Percentiles rank a stretch among this genome's conserved stretches.
Conservation (phyloP, 2,797 vertebrate species). For the Amazona finschi region DNA sequence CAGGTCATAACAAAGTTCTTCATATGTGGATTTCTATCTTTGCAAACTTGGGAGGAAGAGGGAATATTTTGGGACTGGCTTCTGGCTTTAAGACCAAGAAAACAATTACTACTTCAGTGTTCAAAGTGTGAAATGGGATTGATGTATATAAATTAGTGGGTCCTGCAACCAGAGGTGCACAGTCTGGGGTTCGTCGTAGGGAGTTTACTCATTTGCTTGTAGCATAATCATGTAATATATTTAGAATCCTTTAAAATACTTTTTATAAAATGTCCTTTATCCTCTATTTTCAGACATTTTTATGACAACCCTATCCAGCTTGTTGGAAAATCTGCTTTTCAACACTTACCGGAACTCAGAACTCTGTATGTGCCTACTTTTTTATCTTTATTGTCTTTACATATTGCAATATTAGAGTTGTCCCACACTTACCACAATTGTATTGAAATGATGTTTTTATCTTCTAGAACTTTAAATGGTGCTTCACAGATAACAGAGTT, state of each 20-base stretch:
- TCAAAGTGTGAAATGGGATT: background rate
- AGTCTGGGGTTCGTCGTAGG: background rate
- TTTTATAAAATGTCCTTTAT: background rate
- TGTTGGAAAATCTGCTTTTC: conserved; percentile 91
- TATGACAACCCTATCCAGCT: conserved; percentile 94
- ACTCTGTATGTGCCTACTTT: conserved; percentile 82
- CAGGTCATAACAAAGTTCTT: background rate
- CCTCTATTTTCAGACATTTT: conserved; percentile 77
- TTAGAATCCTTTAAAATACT: background rate
- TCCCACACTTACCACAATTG: background rate
- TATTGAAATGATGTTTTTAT: background rate
- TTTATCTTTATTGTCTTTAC: background rate
- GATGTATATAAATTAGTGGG: background rate
- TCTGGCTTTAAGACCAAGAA: background rate
- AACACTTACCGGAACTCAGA: conserved; percentile 88
- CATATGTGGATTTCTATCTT: background rate
- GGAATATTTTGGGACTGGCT: background rate
- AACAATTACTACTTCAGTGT: background rate
- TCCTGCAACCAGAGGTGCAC: background rate
- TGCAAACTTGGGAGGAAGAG: background rate
- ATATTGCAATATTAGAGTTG: background rate
- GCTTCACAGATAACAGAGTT: conserved; percentile 90
- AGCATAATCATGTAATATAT: background rate
- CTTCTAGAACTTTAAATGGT: conserved; percentile 88
- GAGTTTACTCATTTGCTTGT: background rate